Percentiles rank a stretch among this genome's conserved stretches.
Conservation (phyloP, 1,140 invertebrate genomes). For the Cydia fagiglandana region DNA sequence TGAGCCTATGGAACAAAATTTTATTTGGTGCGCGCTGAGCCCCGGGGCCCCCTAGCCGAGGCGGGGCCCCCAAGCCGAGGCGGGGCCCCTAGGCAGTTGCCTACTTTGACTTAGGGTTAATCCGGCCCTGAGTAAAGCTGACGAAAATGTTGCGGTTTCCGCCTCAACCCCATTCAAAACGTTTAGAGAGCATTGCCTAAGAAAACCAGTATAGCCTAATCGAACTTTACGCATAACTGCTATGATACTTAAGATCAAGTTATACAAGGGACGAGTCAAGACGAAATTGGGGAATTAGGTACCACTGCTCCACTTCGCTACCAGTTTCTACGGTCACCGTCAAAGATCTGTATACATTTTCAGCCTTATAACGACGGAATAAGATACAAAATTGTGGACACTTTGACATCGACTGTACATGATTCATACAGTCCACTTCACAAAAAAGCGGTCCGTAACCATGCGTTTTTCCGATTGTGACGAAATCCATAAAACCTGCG, state of each 20-base stretch:
- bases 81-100: too few species aligned
- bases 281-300: constrained; percentile 10
- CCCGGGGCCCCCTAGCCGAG: too few species aligned
- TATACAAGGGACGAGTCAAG: constrained; percentile 4
- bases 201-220: neutral
- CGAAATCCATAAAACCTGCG: constrained; percentile 44
- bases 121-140: constrained; percentile 10
- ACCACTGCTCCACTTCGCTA: constrained; percentile 46
- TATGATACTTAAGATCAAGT: neutral
- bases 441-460: constrained; percentile 45
- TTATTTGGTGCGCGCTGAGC: too few species aligned
- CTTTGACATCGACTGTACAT: constrained; percentile 26
- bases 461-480: constrained; percentile 50
- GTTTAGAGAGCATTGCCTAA: neutral
- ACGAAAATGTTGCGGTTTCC: constrained; percentile 18
- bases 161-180: neutral
- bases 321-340: constrained; percentile 43
- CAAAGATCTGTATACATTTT: neutral
- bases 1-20: too few species aligned
- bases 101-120: too few species aligned
- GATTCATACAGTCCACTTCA: constrained; percentile 44
- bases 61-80: too few species aligned
- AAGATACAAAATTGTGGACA: neutral
- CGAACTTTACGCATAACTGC: neutral
- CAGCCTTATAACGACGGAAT: neutral